Evolutionary conservation across 2,113 vertebrate species (phyloP).

Genomic region (Lathamus discolor): DNA sequence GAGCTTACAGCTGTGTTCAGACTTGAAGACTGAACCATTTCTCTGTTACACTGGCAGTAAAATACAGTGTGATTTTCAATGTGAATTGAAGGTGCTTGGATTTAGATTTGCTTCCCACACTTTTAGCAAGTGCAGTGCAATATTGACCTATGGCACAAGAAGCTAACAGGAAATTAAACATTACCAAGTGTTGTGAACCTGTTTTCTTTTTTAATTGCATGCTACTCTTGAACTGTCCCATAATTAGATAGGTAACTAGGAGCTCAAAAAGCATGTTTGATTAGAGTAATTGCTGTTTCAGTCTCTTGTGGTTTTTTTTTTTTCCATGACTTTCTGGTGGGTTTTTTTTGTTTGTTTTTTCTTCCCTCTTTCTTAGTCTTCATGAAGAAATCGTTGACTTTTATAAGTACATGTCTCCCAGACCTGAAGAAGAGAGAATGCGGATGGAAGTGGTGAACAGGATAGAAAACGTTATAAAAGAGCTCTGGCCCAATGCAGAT

Average conservation of each 20-base stretch:
- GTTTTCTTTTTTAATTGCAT: background rate
- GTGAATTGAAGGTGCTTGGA: background rate
- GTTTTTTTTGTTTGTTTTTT: too few species aligned
- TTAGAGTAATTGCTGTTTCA: background rate
- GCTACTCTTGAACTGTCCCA: background rate
- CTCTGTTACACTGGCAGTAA: background rate
- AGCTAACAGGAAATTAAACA: background rate
- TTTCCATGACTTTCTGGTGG: background rate
- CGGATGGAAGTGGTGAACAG: constrained; percentile 94
- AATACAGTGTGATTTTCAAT: background rate
- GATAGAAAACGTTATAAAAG: constrained; percentile 93
- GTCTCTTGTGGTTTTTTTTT: background rate
- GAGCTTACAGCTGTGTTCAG: background rate
- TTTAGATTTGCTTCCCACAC: background rate
- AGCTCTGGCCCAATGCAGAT: constrained; percentile 94
- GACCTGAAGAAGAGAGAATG: constrained; percentile 94
- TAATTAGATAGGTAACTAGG: background rate
- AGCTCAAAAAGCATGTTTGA: background rate
- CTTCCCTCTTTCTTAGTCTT: constrained; percentile 73
- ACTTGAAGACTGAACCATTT: background rate
- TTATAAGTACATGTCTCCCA: constrained; percentile 94
- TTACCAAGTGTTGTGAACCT: background rate
- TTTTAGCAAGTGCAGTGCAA: background rate
- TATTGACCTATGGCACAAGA: background rate
- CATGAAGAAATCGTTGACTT: constrained; percentile 98